Conservation (phyloP, 2,113 vertebrate genomes). For the Callaeas wilsoni region DNA sequence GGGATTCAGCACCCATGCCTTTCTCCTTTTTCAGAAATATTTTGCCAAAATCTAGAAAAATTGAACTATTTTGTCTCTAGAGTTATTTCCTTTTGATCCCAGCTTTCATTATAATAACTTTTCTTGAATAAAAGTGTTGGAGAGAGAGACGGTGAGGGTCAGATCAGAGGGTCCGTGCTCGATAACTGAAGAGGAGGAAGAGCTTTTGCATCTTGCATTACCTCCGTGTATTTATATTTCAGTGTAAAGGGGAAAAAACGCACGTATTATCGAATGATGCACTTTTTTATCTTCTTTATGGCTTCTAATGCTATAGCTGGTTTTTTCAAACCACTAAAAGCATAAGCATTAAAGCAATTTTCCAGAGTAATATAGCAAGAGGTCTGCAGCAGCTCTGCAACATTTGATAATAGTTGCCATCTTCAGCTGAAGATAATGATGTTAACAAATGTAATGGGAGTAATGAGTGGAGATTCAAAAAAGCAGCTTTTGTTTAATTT, state of each 20-base stretch:
- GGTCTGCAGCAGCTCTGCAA: slow-evolving; percentile 64
- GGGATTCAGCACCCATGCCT: neutral
- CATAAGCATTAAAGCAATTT: slow-evolving; percentile 78
- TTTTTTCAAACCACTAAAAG: slow-evolving; percentile 71
- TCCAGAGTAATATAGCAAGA: slow-evolving; percentile 70
- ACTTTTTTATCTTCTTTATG: slow-evolving; percentile 64
- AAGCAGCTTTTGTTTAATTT: slow-evolving; percentile 79
- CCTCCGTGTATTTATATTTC: slow-evolving; percentile 36
- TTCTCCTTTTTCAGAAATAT: neutral
- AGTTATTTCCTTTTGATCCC: neutral
- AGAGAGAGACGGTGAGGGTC: neutral
- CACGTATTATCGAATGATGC: slow-evolving; percentile 49
- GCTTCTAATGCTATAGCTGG: slow-evolving; percentile 66
- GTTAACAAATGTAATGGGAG: slow-evolving; percentile 77
- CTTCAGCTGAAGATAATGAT: slow-evolving; percentile 73
- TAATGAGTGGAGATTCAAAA: slow-evolving; percentile 75
- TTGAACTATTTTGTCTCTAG: fast-evolving
- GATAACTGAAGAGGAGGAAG: neutral
- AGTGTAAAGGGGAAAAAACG: neutral
- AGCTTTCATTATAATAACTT: neutral
- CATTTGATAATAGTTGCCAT: slow-evolving; percentile 73
- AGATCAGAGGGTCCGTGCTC: neutral
- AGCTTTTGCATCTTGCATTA: slow-evolving; percentile 8
- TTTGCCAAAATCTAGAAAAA: neutral
- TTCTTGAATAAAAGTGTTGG: neutral